These are phyloP conservation scores for Coregonus clupeaformis DNA, from an alignment of 2,113 vertebrate genomes.

Conservation along the genomic window DNA sequence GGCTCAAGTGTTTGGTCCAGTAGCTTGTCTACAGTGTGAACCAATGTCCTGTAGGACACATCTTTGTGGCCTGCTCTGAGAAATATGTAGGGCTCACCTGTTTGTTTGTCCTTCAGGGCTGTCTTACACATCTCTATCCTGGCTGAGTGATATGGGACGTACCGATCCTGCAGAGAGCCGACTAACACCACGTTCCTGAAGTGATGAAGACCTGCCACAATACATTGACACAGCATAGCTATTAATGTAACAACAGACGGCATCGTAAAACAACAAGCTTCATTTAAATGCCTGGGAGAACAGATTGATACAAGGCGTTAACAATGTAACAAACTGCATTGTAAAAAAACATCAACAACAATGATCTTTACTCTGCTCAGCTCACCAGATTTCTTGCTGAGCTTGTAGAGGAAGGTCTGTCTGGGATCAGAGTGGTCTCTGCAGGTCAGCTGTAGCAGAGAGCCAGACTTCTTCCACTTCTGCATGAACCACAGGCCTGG, in stretches of 20 bases:
- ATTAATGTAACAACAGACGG: background rate
- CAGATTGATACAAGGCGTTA: too few species aligned
- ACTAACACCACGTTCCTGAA: conserved; percentile 97
- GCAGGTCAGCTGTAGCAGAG: conserved; percentile 92
- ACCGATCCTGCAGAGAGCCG: conserved; percentile 96
- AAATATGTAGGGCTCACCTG: conserved; percentile 78
- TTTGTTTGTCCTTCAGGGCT: conserved; percentile 97
- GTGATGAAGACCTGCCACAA: conserved; percentile 86
- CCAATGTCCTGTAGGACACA: background rate
- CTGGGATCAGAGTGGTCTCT: conserved; percentile 97
- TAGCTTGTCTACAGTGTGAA: background rate
- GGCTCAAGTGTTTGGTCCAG: background rate
- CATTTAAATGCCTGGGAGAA: background rate
- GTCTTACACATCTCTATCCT: conserved; percentile 99
- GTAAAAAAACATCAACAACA: too few species aligned
- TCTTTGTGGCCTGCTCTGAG: background rate
- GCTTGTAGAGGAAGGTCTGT: conserved; percentile 97
- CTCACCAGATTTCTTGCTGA: conserved; percentile 96
- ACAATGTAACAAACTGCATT: too few species aligned
- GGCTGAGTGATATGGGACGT: conserved; percentile 97
- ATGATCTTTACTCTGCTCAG: too few species aligned
- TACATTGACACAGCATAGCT: conserved; percentile 19
- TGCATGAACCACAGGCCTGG: conserved; percentile 99
- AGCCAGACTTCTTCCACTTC: conserved; percentile 99
- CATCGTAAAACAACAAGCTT: background rate